These are phyloP conservation scores for Porites rus DNA, from an alignment of 92 coral and sea anemone genomes.

Conservation along the genomic window DNA sequence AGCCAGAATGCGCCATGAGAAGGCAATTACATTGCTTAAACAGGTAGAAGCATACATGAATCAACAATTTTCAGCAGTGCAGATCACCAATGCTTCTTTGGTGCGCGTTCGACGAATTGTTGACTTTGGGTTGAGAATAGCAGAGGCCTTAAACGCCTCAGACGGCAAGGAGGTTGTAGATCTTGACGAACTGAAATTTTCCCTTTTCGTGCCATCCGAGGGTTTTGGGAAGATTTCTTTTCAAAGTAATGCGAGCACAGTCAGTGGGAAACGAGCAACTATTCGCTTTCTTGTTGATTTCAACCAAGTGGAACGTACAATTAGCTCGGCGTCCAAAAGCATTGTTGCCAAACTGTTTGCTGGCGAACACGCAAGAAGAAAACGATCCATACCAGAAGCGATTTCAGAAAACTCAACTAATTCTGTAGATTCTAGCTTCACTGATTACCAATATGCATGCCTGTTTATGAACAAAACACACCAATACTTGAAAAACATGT, in stretches of 20 bases:
- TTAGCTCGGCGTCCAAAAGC: slow-evolving; percentile 12
- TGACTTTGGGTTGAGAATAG: slow-evolving; percentile 29
- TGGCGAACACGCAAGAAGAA: not conserved
- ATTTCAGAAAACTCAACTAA: not conserved
- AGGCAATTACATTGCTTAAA: not conserved
- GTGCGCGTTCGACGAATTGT: slow-evolving; percentile 14
- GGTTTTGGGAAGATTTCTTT: not conserved
- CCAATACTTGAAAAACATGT: not conserved
- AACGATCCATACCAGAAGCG: not conserved
- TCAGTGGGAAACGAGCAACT: not conserved
- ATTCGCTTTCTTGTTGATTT: slow-evolving; percentile 28
- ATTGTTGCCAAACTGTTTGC: slow-evolving; percentile 13
- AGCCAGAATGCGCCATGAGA: slow-evolving; percentile 11
- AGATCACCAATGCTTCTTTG: slow-evolving; percentile 25
- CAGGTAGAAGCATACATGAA: slow-evolving; percentile 7
- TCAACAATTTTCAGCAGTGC: slow-evolving; percentile 11
- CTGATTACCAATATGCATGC: slow-evolving; percentile 27
- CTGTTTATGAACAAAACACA: slow-evolving; percentile 16
- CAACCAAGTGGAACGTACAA: slow-evolving; percentile 22
- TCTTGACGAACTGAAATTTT: slow-evolving; percentile 14
- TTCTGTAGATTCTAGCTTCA: not conserved
- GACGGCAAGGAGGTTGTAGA: not conserved
- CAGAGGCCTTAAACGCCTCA: slow-evolving; percentile 16
- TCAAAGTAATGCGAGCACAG: slow-evolving; percentile 1
- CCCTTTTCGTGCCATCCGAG: not conserved